Evolutionary conservation across 2,113 vertebrate genomes (phyloP).

Genomic region (Muntiacus muntjak): DNA sequence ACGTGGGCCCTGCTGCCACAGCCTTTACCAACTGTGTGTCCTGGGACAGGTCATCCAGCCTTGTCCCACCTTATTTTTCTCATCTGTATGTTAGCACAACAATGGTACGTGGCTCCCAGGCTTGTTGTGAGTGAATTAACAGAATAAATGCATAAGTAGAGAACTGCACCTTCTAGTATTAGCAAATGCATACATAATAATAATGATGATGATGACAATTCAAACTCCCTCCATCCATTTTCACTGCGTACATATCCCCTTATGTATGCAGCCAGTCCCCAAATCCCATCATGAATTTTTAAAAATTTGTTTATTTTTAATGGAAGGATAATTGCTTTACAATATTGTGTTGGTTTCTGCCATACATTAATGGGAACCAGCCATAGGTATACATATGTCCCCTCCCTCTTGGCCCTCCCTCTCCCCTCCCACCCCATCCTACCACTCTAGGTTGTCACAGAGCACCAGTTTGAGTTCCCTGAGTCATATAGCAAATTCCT

Average conservation of each 20-base stretch:
- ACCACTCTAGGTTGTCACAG: not conserved
- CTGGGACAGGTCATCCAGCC: not conserved
- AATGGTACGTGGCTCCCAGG: not conserved
- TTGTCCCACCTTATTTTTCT: not conserved
- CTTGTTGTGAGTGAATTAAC: not conserved
- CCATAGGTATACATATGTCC: not conserved
- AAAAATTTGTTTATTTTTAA: not conserved
- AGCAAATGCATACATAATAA: not conserved
- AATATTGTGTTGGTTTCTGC: not conserved
- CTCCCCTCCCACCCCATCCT: not conserved
- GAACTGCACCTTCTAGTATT: not conserved
- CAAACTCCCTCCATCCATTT: not conserved
- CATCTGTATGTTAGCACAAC: not conserved
- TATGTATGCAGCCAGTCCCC: not conserved
- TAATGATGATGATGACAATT: not conserved
- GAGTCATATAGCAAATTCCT: not conserved
- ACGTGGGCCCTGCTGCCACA: fast-evolving
- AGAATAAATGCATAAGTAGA: not conserved
- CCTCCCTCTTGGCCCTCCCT: not conserved
- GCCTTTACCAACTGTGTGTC: not conserved
- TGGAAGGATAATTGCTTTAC: not conserved
- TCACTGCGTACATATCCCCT: not conserved
- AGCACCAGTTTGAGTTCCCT: not conserved
- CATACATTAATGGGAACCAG: not conserved
- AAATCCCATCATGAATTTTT: not conserved